Evolutionary conservation across 2,888 invertebrate species (phyloP), one percentile per base, ranked within the genome.

Genomic region (Ceriagrion tenellum): DNA sequence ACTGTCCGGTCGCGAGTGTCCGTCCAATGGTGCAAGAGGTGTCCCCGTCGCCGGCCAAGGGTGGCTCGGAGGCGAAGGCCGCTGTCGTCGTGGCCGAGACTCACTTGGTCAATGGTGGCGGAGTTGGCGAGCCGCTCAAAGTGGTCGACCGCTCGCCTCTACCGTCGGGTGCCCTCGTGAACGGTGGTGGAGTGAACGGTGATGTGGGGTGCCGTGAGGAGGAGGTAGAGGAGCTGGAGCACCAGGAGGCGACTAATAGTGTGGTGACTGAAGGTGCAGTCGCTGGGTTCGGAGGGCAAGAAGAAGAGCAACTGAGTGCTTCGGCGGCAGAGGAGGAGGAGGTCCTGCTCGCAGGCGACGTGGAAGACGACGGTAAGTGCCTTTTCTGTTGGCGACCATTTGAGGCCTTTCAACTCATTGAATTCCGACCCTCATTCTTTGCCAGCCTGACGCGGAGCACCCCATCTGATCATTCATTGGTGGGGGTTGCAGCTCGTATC

Each of bases 41-140:
- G 13, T 16, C 55, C 2, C 20, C 88, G 12, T n/a, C 23, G 13
- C 95, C n/a, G 4, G 16, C 16, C 13, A 69, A 59, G 20, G 55
- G 56, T 40, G 47, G 55, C 6, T 47, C 69, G 23, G 95, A 88
- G 40, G 74, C 95, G 26, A 81, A 59, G 23, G 55, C n/a, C 23
- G 35, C 59, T 56, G 40, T n/a, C 12, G 35, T 30, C 10, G 81
- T 35, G 13, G 16, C 13, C 35, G 30, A 18, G 16, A 35, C 81
- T 16, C n/a, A 56, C 55, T 74, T 90, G 55, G 95, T 90, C 88
- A 96, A 96, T 95, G 95, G 96, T 35, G 96, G 96, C 18, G 96
- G 96, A 63, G 96, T 95, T 30, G 95, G 95, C 95, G 95, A 96
- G 95, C 95, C 95, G 69, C 95, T 96, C 55, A 96, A 96, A 74